Conservation (phyloP, 2,797 vertebrate species). For the Podargus strigoides region DNA sequence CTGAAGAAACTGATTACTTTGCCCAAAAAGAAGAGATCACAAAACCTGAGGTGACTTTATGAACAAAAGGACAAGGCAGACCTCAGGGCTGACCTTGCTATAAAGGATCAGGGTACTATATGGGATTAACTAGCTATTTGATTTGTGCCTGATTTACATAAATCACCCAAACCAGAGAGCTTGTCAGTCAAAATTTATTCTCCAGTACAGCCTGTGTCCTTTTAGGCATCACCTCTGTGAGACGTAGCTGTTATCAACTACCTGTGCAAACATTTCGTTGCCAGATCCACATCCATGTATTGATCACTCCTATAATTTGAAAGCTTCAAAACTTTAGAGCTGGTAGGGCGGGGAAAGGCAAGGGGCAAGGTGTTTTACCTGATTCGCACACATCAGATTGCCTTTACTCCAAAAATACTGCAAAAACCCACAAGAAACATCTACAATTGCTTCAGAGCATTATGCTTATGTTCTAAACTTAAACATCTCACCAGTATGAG, state of each 20-base stretch:
- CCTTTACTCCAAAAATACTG: not conserved
- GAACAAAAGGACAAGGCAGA: not conserved
- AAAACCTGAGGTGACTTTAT: not conserved
- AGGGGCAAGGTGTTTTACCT: not conserved
- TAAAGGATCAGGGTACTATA: not conserved
- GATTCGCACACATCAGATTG: not conserved
- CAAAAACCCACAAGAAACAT: not conserved
- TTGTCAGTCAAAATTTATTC: not conserved
- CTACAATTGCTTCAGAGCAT: not conserved
- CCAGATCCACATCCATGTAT: accelerated
- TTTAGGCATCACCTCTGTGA: not conserved
- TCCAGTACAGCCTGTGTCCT: not conserved
- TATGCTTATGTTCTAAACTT: not conserved
- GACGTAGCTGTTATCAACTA: not conserved
- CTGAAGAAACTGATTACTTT: not conserved
- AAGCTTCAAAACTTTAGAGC: not conserved
- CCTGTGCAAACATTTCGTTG: not conserved
- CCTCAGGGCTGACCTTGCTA: not conserved
- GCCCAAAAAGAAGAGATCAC: not conserved
- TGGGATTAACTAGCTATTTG: not conserved
- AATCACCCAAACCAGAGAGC: not conserved
- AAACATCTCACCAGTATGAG: not conserved
- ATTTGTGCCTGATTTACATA: not conserved
- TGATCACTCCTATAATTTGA: not conserved
- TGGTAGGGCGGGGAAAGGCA: not conserved